phyloP scores from a whole-genome alignment of 2,888 invertebrate genomes.

The Bembecia ichneumoniformis region DNA sequence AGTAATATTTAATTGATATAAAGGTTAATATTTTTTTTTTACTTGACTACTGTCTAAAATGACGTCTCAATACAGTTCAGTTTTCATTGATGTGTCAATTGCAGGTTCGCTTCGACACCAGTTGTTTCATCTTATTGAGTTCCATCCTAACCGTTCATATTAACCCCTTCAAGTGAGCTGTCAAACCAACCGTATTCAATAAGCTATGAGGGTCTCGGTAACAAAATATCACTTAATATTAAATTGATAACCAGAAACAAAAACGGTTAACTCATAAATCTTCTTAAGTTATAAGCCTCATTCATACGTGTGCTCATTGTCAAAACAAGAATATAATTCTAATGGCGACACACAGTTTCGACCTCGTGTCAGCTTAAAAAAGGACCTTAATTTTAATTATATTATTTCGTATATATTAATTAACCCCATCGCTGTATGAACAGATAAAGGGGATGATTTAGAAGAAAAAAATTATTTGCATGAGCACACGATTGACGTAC shows the following conservation, averaged over 20 bases:
- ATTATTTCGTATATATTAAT: constrained; percentile 69
- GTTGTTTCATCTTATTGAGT: constrained; percentile 68
- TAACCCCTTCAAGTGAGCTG: constrained; percentile 68
- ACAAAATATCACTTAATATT: constrained; percentile 46
- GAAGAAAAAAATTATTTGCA: constrained; percentile 70
- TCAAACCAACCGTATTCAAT: constrained; percentile 58
- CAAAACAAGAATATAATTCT: constrained; percentile 62
- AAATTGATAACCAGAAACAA: constrained; percentile 60
- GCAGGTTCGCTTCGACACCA: constrained; percentile 63
- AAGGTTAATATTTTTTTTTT: too few relatives aligned
- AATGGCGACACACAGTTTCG: constrained; percentile 64
- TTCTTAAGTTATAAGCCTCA: constrained; percentile 49
- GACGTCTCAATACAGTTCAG: constrained; percentile 21
- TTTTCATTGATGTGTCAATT: constrained; percentile 60
- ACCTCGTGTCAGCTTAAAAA: constrained; percentile 63
- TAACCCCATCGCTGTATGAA: constrained; percentile 63
- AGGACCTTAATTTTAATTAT: constrained; percentile 63
- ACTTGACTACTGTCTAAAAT: too few relatives aligned
- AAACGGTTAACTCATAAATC: constrained; percentile 49
- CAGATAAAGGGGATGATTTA: constrained; percentile 67
- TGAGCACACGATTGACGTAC: constrained; percentile 71
- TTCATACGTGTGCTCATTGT: constrained; percentile 51
- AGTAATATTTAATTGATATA: too few relatives aligned
- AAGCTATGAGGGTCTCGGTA: constrained; percentile 44
- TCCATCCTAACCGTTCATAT: constrained; percentile 65